phyloP scores from a whole-genome alignment of 2,888 invertebrate genomes.

The Cheilosia impressa region DNA sequence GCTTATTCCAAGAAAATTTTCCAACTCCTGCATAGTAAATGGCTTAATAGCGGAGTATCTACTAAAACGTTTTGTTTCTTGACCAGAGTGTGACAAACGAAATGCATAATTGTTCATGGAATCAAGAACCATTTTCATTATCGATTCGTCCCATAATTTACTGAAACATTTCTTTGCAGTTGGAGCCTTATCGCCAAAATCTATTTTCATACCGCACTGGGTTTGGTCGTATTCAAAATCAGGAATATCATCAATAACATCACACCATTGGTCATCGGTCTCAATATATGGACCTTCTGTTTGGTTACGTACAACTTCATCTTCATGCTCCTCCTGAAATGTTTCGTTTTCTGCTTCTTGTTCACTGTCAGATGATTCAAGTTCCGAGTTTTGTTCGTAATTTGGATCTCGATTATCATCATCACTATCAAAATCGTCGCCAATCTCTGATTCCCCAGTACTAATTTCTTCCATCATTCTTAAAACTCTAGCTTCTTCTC shows the following conservation, averaged over 20 bases:
- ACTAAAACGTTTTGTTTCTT: too few species aligned
- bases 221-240: slow-evolving; percentile 33
- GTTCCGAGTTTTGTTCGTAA: background rate
- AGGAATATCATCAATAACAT: slow-evolving; percentile 69
- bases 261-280: slow-evolving; percentile 50
- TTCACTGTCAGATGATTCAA: background rate
- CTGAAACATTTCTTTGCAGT: too few species aligned
- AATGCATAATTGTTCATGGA: too few species aligned
- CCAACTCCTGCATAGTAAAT: too few species aligned
- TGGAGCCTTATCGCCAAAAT: slow-evolving; percentile 2
- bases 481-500: too few species aligned
- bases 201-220: slow-evolving; percentile 1
- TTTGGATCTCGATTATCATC: slow-evolving; percentile 2
- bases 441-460: background rate
- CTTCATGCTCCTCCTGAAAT: background rate
- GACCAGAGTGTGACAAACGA: too few species aligned
- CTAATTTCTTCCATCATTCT: too few species aligned
- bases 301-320: slow-evolving; percentile 6
- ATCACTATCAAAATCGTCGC: background rate
- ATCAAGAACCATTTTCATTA: too few species aligned
- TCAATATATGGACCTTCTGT: background rate
- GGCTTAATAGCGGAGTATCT: too few species aligned
- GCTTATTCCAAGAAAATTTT: background rate
- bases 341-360: background rate
- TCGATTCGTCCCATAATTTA: slow-evolving; percentile 48